Evolutionary conservation across 2,113 vertebrate genomes (phyloP).

Genomic region (Tamias sibiricus): DNA sequence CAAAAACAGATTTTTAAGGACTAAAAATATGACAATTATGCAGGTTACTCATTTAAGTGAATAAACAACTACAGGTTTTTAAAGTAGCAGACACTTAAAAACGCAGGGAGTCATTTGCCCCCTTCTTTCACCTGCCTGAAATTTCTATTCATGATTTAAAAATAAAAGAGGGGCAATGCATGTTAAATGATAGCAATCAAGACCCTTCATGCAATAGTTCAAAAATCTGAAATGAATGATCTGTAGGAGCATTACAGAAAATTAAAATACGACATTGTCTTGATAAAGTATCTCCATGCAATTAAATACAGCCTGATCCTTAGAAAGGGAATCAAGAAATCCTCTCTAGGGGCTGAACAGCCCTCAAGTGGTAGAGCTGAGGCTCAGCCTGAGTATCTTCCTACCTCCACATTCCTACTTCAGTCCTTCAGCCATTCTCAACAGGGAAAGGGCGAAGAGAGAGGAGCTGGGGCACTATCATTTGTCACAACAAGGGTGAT

Average conservation of each 20-base stretch:
- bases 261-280: constrained; percentile 60
- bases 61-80: constrained; percentile 66
- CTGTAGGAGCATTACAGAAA: not conserved
- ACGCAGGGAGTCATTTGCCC: constrained; percentile 5
- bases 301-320: constrained; percentile 21
- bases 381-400: not conserved
- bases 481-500: not conserved
- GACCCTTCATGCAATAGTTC: not conserved
- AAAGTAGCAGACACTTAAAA: constrained; percentile 71
- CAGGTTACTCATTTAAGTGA: constrained; percentile 68
- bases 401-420: not conserved
- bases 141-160: constrained; percentile 53
- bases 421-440: not conserved
- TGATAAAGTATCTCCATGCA: constrained; percentile 28
- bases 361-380: not conserved
- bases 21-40: constrained; percentile 80
- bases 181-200: constrained; percentile 61
- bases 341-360: not conserved
- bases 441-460: not conserved
- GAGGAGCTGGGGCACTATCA: not conserved
- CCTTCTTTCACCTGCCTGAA: constrained; percentile 51
- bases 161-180: not conserved
- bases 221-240: constrained; percentile 53
- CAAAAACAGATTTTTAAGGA: constrained; percentile 77
- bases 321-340: not conserved